Evolutionary conservation across 2,888 invertebrate species (phyloP), one percentile per base, ranked within the genome.

Genomic region (Poecilus cupreus): DNA sequence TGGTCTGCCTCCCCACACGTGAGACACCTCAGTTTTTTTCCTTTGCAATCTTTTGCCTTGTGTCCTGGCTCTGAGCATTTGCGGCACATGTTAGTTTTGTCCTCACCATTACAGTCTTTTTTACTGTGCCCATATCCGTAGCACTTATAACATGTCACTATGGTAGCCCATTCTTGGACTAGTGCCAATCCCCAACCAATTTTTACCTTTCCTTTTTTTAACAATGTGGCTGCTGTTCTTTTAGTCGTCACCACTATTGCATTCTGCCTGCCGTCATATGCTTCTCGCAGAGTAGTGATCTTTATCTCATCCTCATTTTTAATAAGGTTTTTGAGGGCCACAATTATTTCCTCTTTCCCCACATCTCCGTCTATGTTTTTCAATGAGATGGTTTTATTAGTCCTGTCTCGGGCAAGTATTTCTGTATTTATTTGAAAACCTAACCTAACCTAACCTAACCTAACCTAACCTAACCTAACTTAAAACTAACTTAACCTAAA

Each of bases 41-140:
- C 8, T 2, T 43, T 22, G 57, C 83, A 82, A 0, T 8, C 60
- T 8, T 26, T 57, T 10, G 49, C 46, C 1, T 8, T 2, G 16
- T 83, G 82, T 1, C 83, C 82, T 0, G 26, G 11, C 20, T 72
- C 18, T 3, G 77, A 26, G 77, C 82, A 82, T 10, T 51, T 82
- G 3, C 16, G 46, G 20, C 83, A 83, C 10, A 57, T 1, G 2
- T 60, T 32, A 6, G n/a, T 24, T 5, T 24, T 24, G 24, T 64
- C 49, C 11, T 39, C 60, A 0, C 11, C 57, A n/a, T 64, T 26
- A 37, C 83, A 83, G 0, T 70, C 80, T 4, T 20, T n/a, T n/a
- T n/a, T n/a, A n/a, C n/a, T n/a, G n/a, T n/a, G n/a, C n/a, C n/a
- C n/a, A n/a, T n/a, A n/a, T 60, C 26, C 64, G 11, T 18, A 13